Base-by-base conservation (phyloP, 2,113 vertebrate genomes). In the Equus przewalskii region DNA sequence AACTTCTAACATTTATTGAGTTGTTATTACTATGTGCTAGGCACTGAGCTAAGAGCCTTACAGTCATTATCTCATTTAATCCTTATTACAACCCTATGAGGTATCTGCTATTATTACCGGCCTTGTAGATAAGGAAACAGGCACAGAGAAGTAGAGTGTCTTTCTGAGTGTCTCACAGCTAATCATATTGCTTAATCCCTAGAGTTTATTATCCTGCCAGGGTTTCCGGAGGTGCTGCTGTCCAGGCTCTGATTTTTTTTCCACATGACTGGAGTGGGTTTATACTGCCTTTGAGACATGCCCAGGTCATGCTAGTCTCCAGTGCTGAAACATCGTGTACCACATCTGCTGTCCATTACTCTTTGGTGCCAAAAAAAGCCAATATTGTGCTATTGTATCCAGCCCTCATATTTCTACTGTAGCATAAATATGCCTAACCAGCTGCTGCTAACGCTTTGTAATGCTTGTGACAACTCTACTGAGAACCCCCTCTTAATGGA, bases 361-460 rank as follows among this genome's bases (percentile, higher is more conserved):
- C 98, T 96, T 96, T 3, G 9, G 79, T 96, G 97, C 72, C 51
- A 67, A 36, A 58, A 75, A 13, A 86, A 90, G 89, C 96, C 54
- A 60, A n/a, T 84, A 89, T 93, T 96, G 94, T 65, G 44, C 91
- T 97, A 75, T 92, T 92, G 85, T 95, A 46, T 70, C 92, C 81
- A 95, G 46, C 46, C 91, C 89, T 96, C 89, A 12, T 97, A 97
- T 92, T 98, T 98, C 93, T 75, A 89, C 97, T 94, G 44, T 97
- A 97, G 64, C 81, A 96, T 94, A 98, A 98, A 97, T 97, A 98
- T 91, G 82, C 80, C 95, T 96, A 97, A n/a, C 93, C 22, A 97
- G 91, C 46, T 97, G 30, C 96, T 97, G 69, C 92, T 97, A 96
- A 94, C 21, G 24, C 96, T 98, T 96, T 67, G 73, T 96, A 97